These are phyloP conservation scores for Trichacis sp. DNA, from an alignment of 2,888 invertebrate genomes.

Conservation along the genomic window DNA sequence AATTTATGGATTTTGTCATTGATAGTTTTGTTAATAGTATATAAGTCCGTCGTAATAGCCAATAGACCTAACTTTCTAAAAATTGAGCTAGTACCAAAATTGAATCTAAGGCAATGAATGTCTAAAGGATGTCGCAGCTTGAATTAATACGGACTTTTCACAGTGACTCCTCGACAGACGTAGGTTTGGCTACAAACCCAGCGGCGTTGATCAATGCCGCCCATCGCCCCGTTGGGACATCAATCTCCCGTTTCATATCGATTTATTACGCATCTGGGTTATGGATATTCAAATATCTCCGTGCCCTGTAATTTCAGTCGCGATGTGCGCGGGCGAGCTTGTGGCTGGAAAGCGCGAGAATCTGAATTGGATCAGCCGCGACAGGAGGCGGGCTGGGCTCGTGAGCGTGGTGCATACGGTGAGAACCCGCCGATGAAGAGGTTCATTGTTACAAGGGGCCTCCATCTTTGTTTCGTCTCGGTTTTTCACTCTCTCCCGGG, in stretches of 20 bases:
- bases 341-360: slow-evolving; percentile 2
- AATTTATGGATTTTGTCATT: no score
- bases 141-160: no score
- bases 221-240: neutral
- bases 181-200: neutral
- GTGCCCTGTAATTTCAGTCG: neutral
- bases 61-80: no score
- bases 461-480: neutral
- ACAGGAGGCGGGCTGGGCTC: neutral
- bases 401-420: neutral
- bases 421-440: slow-evolving; percentile 5
- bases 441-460: neutral
- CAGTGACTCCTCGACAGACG: neutral
- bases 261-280: slow-evolving; percentile 4
- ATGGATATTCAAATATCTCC: neutral
- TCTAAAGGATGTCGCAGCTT: no score
- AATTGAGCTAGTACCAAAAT: no score
- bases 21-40: no score
- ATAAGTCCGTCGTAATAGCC: no score
- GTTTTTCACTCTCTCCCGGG: neutral
- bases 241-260: neutral
- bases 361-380: neutral
- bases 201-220: neutral
- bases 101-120: no score
- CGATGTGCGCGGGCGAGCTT: slow-evolving; percentile 8